Conservation (phyloP, 2,113 vertebrate genomes). For the Lepus americanus region DNA sequence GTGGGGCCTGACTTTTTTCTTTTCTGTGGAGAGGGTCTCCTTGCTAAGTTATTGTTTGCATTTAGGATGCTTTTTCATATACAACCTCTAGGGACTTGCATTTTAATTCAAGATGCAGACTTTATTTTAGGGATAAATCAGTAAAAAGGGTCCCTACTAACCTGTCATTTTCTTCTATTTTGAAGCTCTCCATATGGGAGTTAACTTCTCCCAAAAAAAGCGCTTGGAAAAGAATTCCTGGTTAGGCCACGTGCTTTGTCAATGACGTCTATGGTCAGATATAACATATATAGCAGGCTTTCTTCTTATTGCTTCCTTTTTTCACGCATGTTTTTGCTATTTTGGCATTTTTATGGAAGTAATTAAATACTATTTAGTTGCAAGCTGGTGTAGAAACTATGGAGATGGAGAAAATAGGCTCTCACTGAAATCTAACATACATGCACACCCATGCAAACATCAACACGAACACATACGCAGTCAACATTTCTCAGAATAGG, state of each 20-base stretch:
- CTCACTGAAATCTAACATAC: constrained; percentile 74
- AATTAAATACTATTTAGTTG: constrained; percentile 80
- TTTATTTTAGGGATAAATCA: constrained; percentile 74
- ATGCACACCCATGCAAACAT: not conserved
- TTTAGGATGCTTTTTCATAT: not conserved
- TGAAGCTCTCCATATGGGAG: constrained; percentile 78
- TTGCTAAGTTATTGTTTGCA: not conserved
- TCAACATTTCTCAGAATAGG: constrained; percentile 18
- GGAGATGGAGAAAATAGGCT: constrained; percentile 62
- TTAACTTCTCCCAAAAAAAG: constrained; percentile 76
- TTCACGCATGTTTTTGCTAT: constrained; percentile 81
- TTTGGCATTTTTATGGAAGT: constrained; percentile 81
- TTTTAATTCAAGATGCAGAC: constrained; percentile 29
- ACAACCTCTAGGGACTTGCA: constrained; percentile 1
- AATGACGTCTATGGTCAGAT: constrained; percentile 78
- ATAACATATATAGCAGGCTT: constrained; percentile 73
- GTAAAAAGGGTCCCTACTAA: constrained; percentile 73
- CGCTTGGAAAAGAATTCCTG: constrained; percentile 70
- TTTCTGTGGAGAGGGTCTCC: not conserved
- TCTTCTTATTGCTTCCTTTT: constrained; percentile 66
- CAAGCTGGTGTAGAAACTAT: constrained; percentile 76
- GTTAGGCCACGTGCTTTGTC: constrained; percentile 66
- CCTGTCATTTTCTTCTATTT: constrained; percentile 85
- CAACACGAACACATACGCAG: not conserved
- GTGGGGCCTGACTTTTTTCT: not conserved